phyloP scores from a whole-genome alignment of 2,888 invertebrate species.

The Zonitis immaculata region DNA sequence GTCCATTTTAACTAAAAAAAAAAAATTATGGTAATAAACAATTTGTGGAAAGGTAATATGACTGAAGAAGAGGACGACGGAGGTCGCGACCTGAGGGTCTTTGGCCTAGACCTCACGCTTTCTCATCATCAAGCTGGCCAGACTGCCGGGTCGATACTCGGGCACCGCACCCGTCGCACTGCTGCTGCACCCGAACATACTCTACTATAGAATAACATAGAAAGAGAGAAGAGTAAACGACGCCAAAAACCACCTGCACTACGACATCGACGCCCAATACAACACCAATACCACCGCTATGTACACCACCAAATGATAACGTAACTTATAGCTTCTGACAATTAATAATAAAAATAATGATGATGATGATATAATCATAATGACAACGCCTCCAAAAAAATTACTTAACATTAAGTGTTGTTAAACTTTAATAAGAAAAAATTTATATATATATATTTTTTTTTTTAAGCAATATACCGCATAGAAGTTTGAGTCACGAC shows the following conservation, averaged over 20 bases:
- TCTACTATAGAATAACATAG: conserved; percentile 6
- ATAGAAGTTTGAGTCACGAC: conserved; percentile 4
- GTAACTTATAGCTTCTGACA: too few relatives aligned
- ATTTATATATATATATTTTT: too few relatives aligned
- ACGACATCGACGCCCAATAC: conserved; percentile 11
- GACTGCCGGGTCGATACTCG: conserved; percentile 28
- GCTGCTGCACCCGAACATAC: conserved; percentile 28
- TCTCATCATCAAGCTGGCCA: conserved; percentile 23
- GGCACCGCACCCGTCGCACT: conserved; percentile 30
- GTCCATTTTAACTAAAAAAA: not conserved
- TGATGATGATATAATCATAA: too few relatives aligned
- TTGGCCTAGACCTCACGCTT: conserved; percentile 50
- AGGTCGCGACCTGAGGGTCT: conserved; percentile 50
- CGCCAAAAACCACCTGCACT: conserved; percentile 24
- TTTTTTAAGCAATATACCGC: not conserved
- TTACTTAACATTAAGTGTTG: too few relatives aligned
- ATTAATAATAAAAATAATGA: too few relatives aligned
- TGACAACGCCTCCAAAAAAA: too few relatives aligned
- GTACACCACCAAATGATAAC: not conserved
- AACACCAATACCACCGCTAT: not conserved
- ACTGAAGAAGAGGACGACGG: conserved; percentile 12
- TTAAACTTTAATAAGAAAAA: too few relatives aligned
- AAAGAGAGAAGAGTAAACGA: conserved; percentile 10
- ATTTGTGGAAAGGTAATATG: not conserved
- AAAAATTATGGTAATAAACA: too few relatives aligned